phyloP scores from a whole-genome alignment of 2,113 vertebrate genomes.

The Naja naja region DNA sequence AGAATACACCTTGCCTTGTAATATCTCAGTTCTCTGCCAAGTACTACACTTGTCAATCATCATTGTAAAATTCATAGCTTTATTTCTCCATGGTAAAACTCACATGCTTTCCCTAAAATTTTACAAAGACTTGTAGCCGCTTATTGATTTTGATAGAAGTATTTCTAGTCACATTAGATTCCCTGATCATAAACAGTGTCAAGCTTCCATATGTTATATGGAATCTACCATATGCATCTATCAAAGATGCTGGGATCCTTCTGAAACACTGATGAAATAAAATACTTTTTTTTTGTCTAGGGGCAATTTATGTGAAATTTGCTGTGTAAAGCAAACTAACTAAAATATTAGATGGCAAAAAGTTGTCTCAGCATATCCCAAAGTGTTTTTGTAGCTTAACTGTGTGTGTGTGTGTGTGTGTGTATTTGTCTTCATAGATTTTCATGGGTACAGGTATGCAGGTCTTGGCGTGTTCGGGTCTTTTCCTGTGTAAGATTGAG shows the following conservation, averaged over 20 bases:
- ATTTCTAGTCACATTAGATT: background rate
- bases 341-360: background rate
- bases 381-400: background rate
- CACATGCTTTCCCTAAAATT: background rate
- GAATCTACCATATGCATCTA: background rate
- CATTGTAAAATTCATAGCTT: background rate
- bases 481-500: too few species aligned
- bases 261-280: background rate
- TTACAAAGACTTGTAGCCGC: background rate
- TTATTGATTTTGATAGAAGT: background rate
- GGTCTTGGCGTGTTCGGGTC: too few species aligned
- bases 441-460: too few species aligned
- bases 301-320: background rate
- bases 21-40: background rate
- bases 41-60: background rate
- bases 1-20: background rate
- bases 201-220: background rate
- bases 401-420: too few species aligned
- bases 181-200: background rate
- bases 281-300: background rate
- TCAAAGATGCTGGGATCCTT: background rate
- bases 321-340: background rate
- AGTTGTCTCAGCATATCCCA: background rate
- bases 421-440: background rate
- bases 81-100: background rate